Conservation (phyloP, 1,140 invertebrate species). For the Lasioglossum baleicum region DNA sequence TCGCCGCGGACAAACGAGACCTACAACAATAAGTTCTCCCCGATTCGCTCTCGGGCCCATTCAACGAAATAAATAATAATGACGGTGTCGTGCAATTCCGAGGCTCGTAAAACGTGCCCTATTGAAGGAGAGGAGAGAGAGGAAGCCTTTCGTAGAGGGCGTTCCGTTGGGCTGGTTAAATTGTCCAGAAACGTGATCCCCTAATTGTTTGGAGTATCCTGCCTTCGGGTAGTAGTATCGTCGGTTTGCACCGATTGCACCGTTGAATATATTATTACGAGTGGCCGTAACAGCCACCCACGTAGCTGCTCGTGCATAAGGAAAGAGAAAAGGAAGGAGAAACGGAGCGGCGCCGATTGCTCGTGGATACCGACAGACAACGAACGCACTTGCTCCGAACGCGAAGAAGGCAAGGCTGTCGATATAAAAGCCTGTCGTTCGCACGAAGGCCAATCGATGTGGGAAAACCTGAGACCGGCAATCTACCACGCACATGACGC, state of each 20-base stretch:
- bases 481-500: background rate
- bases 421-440: slow-evolving; percentile 38
- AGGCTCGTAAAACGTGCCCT: too few species aligned
- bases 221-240: background rate
- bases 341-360: slow-evolving; percentile 9
- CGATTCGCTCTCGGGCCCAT: too few species aligned
- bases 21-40: too few species aligned
- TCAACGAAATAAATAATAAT: too few species aligned
- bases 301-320: background rate
- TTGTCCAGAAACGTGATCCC: slow-evolving; percentile 11
- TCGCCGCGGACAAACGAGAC: too few species aligned
- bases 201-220: background rate
- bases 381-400: slow-evolving; percentile 25
- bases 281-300: slow-evolving; percentile 30
- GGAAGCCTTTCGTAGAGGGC: too few species aligned
- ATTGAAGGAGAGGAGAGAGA: too few species aligned
- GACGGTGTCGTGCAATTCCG: too few species aligned
- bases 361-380: slow-evolving; percentile 32
- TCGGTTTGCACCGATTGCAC: background rate
- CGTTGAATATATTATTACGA: slow-evolving; percentile 22
- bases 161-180: background rate
- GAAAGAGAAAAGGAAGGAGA: slow-evolving; percentile 31
- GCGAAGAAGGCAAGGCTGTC: slow-evolving; percentile 31
- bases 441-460: slow-evolving; percentile 25
- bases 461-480: slow-evolving; percentile 37